Conservation (phyloP, 2,888 invertebrate genomes). For the Thera obeliscata region DNA sequence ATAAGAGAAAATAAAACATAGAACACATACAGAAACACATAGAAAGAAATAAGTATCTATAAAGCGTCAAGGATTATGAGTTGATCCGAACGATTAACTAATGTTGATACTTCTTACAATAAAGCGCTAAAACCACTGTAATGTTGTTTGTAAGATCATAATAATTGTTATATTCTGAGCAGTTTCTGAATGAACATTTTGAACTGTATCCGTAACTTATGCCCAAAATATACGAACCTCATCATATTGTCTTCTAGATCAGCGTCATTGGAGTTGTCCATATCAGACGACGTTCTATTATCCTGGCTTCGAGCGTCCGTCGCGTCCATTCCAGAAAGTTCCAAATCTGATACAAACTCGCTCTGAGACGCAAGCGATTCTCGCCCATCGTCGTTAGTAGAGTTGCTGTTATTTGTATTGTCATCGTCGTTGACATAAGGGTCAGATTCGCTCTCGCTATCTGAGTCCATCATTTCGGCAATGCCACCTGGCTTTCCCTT, state of each 20-base stretch:
- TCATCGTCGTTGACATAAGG: constrained; percentile 76
- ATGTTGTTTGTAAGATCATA: no score
- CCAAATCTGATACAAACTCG: constrained; percentile 86
- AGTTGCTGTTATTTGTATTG: constrained; percentile 76
- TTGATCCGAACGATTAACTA: no score
- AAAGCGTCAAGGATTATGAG: no score
- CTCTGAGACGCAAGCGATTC: constrained; percentile 79
- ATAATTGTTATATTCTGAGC: no score
- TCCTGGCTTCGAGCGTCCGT: constrained; percentile 82
- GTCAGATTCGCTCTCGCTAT: constrained; percentile 81
- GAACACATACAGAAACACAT: no score
- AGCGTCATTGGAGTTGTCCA: constrained; percentile 85
- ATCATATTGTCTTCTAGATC: constrained; percentile 85
- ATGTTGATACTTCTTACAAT: no score
- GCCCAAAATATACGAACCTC: constrained; percentile 64
- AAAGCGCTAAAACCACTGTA: no score
- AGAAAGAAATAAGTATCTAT: no score
- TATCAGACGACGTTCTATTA: constrained; percentile 79
- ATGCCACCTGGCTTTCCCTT: constrained; percentile 84
- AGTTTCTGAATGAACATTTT: no score
- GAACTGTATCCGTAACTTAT: background rate
- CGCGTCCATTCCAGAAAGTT: constrained; percentile 86
- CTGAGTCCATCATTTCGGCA: constrained; percentile 86
- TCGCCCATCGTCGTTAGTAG: constrained; percentile 73
- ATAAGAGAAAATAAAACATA: no score